phyloP scores from a whole-genome alignment of 2,797 vertebrate genomes.

The Danio albolineatus region DNA sequence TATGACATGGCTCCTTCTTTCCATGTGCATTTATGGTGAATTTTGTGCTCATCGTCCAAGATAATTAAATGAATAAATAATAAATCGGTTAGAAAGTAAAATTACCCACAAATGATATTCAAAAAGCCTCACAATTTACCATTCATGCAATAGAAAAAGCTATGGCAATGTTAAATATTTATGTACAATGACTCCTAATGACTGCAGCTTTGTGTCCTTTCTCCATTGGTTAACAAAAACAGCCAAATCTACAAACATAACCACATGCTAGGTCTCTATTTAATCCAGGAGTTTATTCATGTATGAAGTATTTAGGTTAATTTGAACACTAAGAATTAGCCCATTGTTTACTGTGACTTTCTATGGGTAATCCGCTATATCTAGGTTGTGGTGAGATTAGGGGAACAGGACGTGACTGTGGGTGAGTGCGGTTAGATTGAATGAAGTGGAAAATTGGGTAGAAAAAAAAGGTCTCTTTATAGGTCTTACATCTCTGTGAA shows the following conservation, averaged over 20 bases:
- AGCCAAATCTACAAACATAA: conserved; percentile 11
- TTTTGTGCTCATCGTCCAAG: conserved; percentile 5
- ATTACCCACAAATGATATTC: background rate
- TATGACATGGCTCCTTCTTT: background rate
- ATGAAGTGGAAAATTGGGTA: conserved; percentile 21
- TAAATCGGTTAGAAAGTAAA: background rate
- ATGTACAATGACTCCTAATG: background rate
- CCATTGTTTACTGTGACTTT: conserved; percentile 57
- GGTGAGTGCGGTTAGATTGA: conserved; percentile 49
- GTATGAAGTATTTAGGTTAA: conserved; percentile 47
- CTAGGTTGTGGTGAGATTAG: conserved; percentile 62
- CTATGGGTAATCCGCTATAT: conserved; percentile 54
- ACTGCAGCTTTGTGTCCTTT: background rate
- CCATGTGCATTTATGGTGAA: background rate
- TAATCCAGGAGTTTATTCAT: conserved; percentile 27
- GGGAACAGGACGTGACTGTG: conserved; percentile 46
- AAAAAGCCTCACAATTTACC: background rate
- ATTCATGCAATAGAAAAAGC: background rate
- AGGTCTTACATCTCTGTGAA: conserved; percentile 75
- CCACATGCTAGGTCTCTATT: background rate
- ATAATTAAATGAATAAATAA: background rate
- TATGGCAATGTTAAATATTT: background rate
- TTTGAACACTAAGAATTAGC: conserved; percentile 43
- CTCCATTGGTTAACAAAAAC: background rate
- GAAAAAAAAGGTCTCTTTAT: conserved; percentile 18